Percentiles rank a stretch among this genome's conserved stretches.
phyloP scores from a whole-genome alignment of 2,797 vertebrate genomes.

The Melanotaenia parkinsoni region DNA sequence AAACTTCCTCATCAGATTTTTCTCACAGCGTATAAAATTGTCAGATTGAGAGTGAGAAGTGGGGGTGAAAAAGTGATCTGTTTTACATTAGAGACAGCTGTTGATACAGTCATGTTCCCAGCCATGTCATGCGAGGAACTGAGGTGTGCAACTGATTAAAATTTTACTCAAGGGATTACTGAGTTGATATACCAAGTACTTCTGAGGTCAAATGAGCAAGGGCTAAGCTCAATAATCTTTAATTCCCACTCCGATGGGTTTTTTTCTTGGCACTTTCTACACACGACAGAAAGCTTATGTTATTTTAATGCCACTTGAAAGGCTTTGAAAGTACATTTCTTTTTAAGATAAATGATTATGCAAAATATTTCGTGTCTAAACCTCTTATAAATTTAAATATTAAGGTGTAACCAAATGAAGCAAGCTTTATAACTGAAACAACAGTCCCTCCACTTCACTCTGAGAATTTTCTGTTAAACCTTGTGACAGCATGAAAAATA shows the following conservation, averaged over 20 bases:
- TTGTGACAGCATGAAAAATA: conserved; percentile 28
- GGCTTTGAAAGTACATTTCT: conserved; percentile 17
- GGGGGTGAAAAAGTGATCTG: conserved; percentile 27
- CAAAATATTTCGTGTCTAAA: conserved; percentile 1
- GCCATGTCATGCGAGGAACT: conserved; percentile 17
- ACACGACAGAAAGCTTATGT: conserved; percentile 21
- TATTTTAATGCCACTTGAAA: conserved; percentile 41
- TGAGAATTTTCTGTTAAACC: conserved; percentile 14
- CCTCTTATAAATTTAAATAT: neutral
- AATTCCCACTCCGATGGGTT: conserved; percentile 70
- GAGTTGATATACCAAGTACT: conserved; percentile 70
- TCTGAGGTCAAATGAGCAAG: conserved; percentile 71
- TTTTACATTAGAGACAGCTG: conserved; percentile 43
- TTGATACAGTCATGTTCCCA: conserved; percentile 22
- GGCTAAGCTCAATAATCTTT: conserved; percentile 76
- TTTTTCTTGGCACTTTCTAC: conserved; percentile 63
- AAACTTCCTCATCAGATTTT: conserved; percentile 12
- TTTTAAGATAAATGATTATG: conserved; percentile 12
- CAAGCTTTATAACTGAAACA: neutral
- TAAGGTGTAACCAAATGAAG: conserved; percentile 7
- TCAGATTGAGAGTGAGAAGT: conserved; percentile 14
- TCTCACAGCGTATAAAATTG: conserved; percentile 12
- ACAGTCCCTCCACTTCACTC: conserved; percentile 11
- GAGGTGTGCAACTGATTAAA: conserved; percentile 71
- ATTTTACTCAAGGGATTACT: conserved; percentile 65